These are phyloP conservation scores for Furcula furcula DNA, from an alignment of 2,888 invertebrate genomes.

Conservation along the genomic window DNA sequence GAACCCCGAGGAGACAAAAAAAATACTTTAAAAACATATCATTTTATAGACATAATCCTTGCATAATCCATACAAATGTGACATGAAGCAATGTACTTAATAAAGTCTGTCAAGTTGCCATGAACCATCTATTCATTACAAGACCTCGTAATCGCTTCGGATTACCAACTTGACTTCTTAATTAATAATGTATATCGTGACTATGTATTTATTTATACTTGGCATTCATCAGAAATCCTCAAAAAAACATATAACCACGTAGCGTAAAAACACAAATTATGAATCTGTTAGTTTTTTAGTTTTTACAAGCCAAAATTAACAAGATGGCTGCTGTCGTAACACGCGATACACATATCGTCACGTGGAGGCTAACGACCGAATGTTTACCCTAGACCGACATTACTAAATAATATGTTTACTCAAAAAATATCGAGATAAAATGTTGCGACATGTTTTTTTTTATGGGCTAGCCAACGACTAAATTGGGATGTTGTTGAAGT, in stretches of 20 bases:
- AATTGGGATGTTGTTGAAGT: neutral
- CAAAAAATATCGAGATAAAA: neutral
- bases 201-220: neutral
- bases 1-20: no score
- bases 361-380: conserved; percentile 13
- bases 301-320: conserved; percentile 1
- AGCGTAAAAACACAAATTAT: neutral
- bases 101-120: no score
- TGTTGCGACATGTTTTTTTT: conserved; percentile 1
- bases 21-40: no score
- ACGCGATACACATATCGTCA: conserved; percentile 8
- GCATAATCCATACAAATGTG: no score
- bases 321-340: conserved; percentile 7
- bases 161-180: neutral
- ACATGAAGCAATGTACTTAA: no score
- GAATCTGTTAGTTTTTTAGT: no score
- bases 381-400: conserved; percentile 10
- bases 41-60: no score
- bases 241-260: neutral
- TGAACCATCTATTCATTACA: no score
- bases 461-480: no score
- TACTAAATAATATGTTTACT: conserved; percentile 1
- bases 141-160: neutral
- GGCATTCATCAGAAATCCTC: neutral
- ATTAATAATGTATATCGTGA: neutral